phyloP scores from a whole-genome alignment of 2,113 vertebrate genomes.

The Triplophysa rosa region DNA sequence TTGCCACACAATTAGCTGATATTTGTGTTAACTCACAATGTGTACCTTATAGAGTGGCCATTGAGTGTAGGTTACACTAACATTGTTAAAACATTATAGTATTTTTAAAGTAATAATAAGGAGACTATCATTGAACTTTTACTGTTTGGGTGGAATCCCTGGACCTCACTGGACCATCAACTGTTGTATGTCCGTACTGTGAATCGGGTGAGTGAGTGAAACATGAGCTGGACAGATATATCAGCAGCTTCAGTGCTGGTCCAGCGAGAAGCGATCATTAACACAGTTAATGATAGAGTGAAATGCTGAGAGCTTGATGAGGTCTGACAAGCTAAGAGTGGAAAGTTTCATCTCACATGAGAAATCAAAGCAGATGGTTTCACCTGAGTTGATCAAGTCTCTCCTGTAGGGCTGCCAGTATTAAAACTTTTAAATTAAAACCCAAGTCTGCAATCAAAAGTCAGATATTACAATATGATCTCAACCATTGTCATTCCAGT shows the following conservation, averaged over 20 bases:
- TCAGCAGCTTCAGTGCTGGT: conserved; percentile 75
- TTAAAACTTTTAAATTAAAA: neutral
- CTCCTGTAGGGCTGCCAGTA: neutral
- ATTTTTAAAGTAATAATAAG: neutral
- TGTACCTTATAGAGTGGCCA: too few relatives aligned
- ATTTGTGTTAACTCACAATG: too few relatives aligned
- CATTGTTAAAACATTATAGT: neutral
- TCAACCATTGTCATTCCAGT: too few relatives aligned
- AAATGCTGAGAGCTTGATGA: conserved; percentile 58
- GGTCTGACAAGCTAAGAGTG: conserved; percentile 40
- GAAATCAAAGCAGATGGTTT: conserved; percentile 48
- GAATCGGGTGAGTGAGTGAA: conserved; percentile 55
- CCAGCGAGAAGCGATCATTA: conserved; percentile 67
- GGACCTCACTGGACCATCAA: conserved; percentile 21
- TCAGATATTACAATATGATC: too few relatives aligned
- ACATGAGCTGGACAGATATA: conserved; percentile 61
- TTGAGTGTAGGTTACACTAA: neutral
- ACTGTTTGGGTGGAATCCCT: conserved; percentile 9
- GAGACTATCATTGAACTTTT: neutral
- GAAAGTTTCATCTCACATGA: conserved; percentile 52
- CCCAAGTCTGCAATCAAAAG: too few relatives aligned
- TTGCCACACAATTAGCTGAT: too few relatives aligned
- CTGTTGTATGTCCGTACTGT: conserved; percentile 17
- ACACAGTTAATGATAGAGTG: conserved; percentile 62
- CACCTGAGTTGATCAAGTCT: conserved; percentile 22